These are phyloP conservation scores for Caenorhabditis sinica DNA, from an alignment of 2,888 invertebrate species.

Conservation along the genomic window DNA sequence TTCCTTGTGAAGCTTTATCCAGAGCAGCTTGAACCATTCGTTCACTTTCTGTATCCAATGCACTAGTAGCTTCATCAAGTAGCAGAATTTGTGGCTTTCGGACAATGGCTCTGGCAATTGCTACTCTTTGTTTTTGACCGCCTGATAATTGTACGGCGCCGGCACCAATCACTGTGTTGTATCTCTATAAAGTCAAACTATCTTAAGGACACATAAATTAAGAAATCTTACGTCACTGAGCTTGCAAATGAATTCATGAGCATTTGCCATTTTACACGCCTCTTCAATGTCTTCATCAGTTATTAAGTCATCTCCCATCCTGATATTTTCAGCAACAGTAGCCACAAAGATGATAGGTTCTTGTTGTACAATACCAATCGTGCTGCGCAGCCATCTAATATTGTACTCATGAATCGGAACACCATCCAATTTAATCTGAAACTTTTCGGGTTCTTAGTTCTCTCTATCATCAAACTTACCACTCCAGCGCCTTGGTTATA, in stretches of 20 bases:
- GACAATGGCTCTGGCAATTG: conserved; percentile 75
- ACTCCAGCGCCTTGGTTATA: conserved; percentile 75
- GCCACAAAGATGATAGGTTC: conserved; percentile 85
- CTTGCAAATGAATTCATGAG: conserved; percentile 84
- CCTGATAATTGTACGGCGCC: conserved; percentile 73
- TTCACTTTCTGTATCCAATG: conserved; percentile 87
- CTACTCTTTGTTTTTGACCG: conserved; percentile 74
- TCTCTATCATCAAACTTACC: conserved; percentile 43
- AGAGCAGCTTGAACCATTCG: conserved; percentile 90
- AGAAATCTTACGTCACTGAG: conserved; percentile 81
- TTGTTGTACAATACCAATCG: conserved; percentile 85
- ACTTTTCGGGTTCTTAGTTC: not conserved
- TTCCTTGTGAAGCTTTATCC: conserved; percentile 85
- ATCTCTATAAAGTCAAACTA: conserved; percentile 41
- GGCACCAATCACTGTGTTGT: conserved; percentile 69
- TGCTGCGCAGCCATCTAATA: conserved; percentile 83
- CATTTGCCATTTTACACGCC: conserved; percentile 83
- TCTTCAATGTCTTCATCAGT: conserved; percentile 76
- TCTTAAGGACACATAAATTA: not conserved
- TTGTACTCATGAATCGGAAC: conserved; percentile 78
- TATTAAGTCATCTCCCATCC: conserved; percentile 84
- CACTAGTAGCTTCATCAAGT: conserved; percentile 84
- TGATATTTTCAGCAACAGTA: conserved; percentile 83
- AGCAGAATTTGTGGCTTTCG: conserved; percentile 82
- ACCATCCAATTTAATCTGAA: conserved; percentile 84